phyloP scores from a whole-genome alignment of 2,888 invertebrate genomes.

The Netelia inedita region DNA sequence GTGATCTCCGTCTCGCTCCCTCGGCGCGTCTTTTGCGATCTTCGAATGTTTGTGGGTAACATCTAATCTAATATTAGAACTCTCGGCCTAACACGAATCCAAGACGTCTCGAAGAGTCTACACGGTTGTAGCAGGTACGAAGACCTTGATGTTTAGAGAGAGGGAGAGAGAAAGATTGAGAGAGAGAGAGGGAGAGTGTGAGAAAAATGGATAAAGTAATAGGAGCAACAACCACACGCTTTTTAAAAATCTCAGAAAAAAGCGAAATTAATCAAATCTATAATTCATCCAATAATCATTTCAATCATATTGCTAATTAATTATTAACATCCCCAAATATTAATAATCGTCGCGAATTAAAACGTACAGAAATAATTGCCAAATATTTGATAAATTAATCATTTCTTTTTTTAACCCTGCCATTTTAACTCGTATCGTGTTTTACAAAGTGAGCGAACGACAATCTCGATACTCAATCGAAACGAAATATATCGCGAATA shows the following conservation, averaged over 20 bases:
- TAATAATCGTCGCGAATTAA: too few species aligned
- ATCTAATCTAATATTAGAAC: conserved; percentile 52
- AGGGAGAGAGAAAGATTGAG: conserved; percentile 4
- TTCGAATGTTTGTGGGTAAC: conserved; percentile 19
- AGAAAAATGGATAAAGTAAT: background rate
- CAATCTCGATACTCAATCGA: too few species aligned
- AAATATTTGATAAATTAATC: too few species aligned
- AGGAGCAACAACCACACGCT: background rate
- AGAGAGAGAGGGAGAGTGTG: background rate
- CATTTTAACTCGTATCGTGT: too few species aligned
- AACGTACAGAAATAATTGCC: too few species aligned
- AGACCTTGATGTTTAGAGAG: conserved; percentile 50
- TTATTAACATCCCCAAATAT: background rate
- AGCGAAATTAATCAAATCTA: background rate
- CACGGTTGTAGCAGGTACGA: conserved; percentile 28
- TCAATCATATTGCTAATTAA: background rate
- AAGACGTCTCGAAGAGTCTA: conserved; percentile 27
- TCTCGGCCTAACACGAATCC: conserved; percentile 27
- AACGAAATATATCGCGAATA: conserved; percentile 1
- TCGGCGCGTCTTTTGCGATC: conserved; percentile 5
- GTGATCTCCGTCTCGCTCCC: conserved; percentile 14
- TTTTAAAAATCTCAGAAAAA: background rate
- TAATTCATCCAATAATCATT: background rate
- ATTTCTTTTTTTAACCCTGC: too few species aligned
- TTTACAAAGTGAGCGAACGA: too few species aligned